phyloP scores from a whole-genome alignment of 2,888 invertebrate genomes.

The Brenthis hecate region DNA sequence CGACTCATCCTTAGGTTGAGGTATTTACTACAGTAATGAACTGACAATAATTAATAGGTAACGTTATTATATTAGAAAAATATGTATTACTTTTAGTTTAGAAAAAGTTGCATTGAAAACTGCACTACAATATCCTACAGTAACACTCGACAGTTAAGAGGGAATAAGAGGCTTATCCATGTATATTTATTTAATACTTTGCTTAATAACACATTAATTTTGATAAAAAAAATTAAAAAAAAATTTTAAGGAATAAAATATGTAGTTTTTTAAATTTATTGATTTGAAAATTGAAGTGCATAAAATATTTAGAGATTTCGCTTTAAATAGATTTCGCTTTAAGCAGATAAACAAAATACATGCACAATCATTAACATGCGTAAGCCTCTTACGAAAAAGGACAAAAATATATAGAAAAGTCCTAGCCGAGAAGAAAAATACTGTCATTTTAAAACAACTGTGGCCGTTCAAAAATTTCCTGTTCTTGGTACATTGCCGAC shows the following conservation, averaged over 20 bases:
- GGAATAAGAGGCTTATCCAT: constrained; percentile 18
- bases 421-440: constrained; percentile 19
- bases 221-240: constrained; percentile 4
- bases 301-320: neutral
- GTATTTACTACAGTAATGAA: constrained; percentile 39
- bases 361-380: neutral
- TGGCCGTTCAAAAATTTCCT: constrained; percentile 16
- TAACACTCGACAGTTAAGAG: constrained; percentile 23
- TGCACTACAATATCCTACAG: constrained; percentile 41
- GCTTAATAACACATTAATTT: neutral
- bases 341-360: neutral
- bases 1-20: constrained; percentile 25
- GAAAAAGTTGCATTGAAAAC: constrained; percentile 62
- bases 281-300: neutral
- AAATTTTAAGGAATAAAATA: neutral
- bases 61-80: constrained; percentile 65
- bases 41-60: constrained; percentile 24
- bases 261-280: neutral
- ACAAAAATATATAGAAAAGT: constrained; percentile 15
- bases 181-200: neutral
- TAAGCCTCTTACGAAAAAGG: constrained; percentile 18
- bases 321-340: too few species aligned
- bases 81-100: constrained; percentile 62
- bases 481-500: constrained; percentile 15
- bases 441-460: constrained; percentile 6